phyloP scores from a whole-genome alignment of 2,113 vertebrate species.

The Nicator chloris region DNA sequence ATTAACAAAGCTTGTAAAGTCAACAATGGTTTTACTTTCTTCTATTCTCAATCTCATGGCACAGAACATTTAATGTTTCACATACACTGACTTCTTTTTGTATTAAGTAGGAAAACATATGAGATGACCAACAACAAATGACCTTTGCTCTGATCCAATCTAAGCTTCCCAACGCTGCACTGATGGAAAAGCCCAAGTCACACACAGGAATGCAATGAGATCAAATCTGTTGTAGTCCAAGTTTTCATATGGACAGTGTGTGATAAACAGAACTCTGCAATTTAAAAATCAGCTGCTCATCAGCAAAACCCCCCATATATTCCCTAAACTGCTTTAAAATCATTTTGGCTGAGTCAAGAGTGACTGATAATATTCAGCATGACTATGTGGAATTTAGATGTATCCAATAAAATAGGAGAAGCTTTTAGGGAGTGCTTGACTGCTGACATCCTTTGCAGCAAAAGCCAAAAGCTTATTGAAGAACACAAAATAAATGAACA shows the following conservation, averaged over 20 bases:
- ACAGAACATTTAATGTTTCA: not conserved
- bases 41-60: not conserved
- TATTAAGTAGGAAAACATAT: not conserved
- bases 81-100: not conserved
- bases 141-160: not conserved
- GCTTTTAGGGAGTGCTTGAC: not conserved
- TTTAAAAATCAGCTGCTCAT: not conserved
- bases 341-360: not conserved
- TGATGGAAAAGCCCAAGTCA: not conserved
- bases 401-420: not conserved
- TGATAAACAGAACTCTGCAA: not conserved
- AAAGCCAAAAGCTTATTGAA: not conserved
- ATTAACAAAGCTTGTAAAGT: not conserved
- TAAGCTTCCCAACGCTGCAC: not conserved
- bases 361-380: not conserved
- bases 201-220: not conserved
- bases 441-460: not conserved
- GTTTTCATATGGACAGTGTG: not conserved
- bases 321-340: not conserved
- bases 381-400: not conserved
- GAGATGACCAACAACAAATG: not conserved
- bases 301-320: not conserved
- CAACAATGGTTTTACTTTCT: not conserved
- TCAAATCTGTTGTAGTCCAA: not conserved
- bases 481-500: not conserved